Percentiles rank a stretch among this genome's conserved stretches.
Conservation (phyloP, 2,888 invertebrate genomes). For the Scaptomyza caliginosa region DNA sequence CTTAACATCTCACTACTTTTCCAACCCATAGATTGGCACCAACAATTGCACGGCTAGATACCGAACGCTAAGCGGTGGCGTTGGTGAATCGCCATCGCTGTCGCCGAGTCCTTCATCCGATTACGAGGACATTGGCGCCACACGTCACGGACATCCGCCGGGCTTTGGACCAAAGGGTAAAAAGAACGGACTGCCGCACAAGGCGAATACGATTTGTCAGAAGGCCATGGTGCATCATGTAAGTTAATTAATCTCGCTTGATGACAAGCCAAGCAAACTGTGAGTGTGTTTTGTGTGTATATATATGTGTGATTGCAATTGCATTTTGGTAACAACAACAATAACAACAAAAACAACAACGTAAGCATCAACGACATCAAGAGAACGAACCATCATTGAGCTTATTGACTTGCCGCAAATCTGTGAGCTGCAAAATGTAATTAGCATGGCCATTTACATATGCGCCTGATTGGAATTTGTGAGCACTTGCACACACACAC, state of each 20-base stretch:
- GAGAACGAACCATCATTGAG: conserved; percentile 1
- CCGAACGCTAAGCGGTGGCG: conserved; percentile 85
- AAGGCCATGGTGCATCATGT: conserved; percentile 88
- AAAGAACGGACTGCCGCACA: conserved; percentile 83
- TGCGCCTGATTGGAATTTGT: conserved; percentile 53
- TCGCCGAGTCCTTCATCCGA: conserved; percentile 89
- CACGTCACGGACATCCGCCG: conserved; percentile 80
- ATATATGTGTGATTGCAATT: conserved; percentile 27
- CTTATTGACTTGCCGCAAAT: conserved; percentile 35
- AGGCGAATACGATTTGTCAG: conserved; percentile 85
- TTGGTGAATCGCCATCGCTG: conserved; percentile 85
- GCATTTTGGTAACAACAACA: conserved; percentile 34
- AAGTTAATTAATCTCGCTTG: conserved; percentile 83
- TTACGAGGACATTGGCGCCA: conserved; percentile 88
- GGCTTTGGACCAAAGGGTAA: conserved; percentile 82
- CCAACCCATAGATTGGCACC: conserved; percentile 82
- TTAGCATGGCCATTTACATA: conserved; percentile 68
- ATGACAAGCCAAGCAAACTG: background rate
- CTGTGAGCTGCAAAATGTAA: conserved; percentile 63
- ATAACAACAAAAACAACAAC: no score
- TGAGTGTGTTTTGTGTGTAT: conserved; percentile 8
- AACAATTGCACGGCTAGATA: conserved; percentile 84
- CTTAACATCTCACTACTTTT: conserved; percentile 18
- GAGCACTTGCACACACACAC: conserved; percentile 2
- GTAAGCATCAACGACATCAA: conserved; percentile 9